Evolutionary conservation across 1,140 invertebrate genomes (phyloP).

Genomic region (Calycopis cecrops): DNA sequence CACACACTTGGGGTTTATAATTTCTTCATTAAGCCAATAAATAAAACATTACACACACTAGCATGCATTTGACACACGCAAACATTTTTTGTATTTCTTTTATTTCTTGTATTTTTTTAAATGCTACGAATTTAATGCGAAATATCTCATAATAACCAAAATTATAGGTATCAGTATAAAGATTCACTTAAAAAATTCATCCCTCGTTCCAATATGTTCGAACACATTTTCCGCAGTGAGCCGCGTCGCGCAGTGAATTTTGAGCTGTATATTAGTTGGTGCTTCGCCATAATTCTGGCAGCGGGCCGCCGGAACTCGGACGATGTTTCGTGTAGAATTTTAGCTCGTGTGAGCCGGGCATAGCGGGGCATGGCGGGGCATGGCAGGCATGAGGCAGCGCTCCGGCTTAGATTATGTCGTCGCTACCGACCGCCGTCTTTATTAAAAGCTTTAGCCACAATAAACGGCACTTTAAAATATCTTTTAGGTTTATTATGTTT

Average conservation of each 20-base stretch:
- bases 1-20: too few relatives aligned
- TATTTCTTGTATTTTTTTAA: too few relatives aligned
- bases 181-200: conserved; percentile 21
- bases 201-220: conserved; percentile 1
- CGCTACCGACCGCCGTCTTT: not conserved
- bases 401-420: conserved; percentile 2
- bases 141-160: too few relatives aligned
- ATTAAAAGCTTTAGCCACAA: not conserved
- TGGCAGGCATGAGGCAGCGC: too few relatives aligned
- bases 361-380: too few relatives aligned
- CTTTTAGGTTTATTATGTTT: not conserved
- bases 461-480: not conserved
- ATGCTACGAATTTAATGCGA: too few relatives aligned
- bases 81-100: too few relatives aligned
- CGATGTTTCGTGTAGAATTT: conserved; percentile 10
- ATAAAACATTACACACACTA: too few relatives aligned
- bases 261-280: conserved; percentile 2
- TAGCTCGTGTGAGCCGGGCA: not conserved
- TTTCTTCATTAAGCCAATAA: too few relatives aligned
- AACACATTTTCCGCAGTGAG: not conserved
- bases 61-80: too few relatives aligned
- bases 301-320: conserved; percentile 6
- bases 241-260: not conserved
- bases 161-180: too few relatives aligned
- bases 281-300: conserved; percentile 2